Evolutionary conservation across 2,113 vertebrate genomes (phyloP), one percentile per base, ranked within the genome.

Genomic region (Larimichthys crocea): DNA sequence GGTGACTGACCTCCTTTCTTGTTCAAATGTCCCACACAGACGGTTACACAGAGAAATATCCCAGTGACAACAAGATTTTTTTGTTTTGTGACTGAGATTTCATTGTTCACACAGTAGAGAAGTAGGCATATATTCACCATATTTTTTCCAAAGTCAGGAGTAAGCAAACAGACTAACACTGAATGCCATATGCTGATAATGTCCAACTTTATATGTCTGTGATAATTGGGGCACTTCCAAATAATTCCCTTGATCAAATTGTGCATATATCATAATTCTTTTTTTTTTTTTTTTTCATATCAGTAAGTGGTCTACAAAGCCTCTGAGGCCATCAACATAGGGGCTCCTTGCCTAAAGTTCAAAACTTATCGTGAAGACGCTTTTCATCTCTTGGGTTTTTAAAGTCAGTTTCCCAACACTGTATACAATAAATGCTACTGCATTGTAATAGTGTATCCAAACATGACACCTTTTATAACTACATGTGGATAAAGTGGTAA

Each of bases 11-110:
- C 29, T 40, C 22, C 22, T 17, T 48, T 52, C 10, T 26, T 29
- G 35, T 82, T 40, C 40, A 70, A 26, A 24, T 55, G 7, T 73
- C 31, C 31, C n/a, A 14, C 44, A 65, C 50, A 65, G 26, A 35
- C 6, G 4, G 14, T 10, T 40, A 40, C 19, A 42, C 12, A 63
- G 11, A 40, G 11, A 73, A 59, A 55, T 14, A 49, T 63, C 3
- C 26, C 16, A 49, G 24, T 22, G 20, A 71, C 3, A 60, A 19
- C 24, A 72, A 44, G 35, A 26, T 52, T 24, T 1, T 42, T 50
- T 3, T 49, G 14, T 24, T 24, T 64, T n/a, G 26, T 26, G 26
- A 26, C 1, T 40, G 35, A 40, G 48, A 11, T 35, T 50, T 2
- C 10, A 55, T 40, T 73, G n/a, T 16, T 31, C 14, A 56, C 56